These are phyloP conservation scores for Pogonognathellus flavescens DNA, from an alignment of 1,140 invertebrate genomes.

Conservation along the genomic window DNA sequence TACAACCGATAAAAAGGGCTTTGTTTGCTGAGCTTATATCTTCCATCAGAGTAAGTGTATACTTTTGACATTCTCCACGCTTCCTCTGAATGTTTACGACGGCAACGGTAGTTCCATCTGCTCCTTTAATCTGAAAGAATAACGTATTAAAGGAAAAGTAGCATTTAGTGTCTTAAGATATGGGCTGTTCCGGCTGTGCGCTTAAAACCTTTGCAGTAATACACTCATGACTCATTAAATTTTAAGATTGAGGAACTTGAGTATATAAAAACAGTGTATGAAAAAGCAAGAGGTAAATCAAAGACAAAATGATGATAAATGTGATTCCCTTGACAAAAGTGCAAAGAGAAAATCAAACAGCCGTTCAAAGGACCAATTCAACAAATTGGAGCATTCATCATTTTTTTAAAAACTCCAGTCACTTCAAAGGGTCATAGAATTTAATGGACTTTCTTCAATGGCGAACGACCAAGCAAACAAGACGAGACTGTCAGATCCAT, in stretches of 20 bases:
- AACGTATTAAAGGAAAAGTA: neutral
- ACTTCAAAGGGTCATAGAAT: neutral
- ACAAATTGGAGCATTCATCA: slow-evolving; percentile 20
- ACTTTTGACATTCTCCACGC: slow-evolving; percentile 65
- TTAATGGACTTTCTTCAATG: slow-evolving; percentile 5
- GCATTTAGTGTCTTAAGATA: neutral
- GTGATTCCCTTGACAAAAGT: slow-evolving; percentile 41
- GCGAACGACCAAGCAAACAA: neutral
- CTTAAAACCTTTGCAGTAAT: neutral
- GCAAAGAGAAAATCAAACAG: slow-evolving; percentile 19
- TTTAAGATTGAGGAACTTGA: neutral
- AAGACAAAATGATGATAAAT: slow-evolving; percentile 22
- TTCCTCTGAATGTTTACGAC: slow-evolving; percentile 66
- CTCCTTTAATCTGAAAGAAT: slow-evolving; percentile 64
- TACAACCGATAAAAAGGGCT: slow-evolving; percentile 66
- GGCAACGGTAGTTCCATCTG: slow-evolving; percentile 66
- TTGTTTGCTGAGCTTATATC: slow-evolving; percentile 66
- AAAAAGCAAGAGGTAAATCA: neutral
- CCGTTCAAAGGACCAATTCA: slow-evolving; percentile 5
- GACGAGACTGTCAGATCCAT: neutral
- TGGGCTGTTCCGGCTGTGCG: neutral
- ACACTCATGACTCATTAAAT: slow-evolving; percentile 23
- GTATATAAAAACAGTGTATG: neutral
- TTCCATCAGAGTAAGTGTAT: slow-evolving; percentile 66
- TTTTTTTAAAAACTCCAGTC: slow-evolving; percentile 9